phyloP scores from a whole-genome alignment of 92 coral and sea anemone species.

The Porites evermanni region DNA sequence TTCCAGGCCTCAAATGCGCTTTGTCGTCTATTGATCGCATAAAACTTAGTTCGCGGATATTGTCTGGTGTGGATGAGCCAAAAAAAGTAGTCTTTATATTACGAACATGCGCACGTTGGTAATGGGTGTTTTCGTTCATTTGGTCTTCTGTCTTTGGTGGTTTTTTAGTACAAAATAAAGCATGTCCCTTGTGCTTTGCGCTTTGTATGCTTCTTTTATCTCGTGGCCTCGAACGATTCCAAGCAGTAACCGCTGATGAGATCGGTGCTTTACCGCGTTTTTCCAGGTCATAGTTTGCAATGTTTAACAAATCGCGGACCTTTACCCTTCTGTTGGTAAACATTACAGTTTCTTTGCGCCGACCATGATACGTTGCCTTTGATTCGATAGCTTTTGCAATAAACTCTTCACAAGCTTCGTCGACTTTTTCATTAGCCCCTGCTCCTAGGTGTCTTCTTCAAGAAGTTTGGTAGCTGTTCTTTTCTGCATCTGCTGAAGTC shows the following conservation, averaged over 20 bases:
- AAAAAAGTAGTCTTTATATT: slow-evolving; percentile 47
- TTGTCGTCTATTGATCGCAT: slow-evolving; percentile 46
- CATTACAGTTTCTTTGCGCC: slow-evolving; percentile 55
- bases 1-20: slow-evolving; percentile 59
- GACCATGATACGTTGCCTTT: slow-evolving; percentile 60
- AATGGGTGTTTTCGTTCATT: slow-evolving; percentile 35
- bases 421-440: slow-evolving; percentile 36
- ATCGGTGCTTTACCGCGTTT: slow-evolving; percentile 3
- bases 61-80: background rate
- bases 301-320: slow-evolving; percentile 31
- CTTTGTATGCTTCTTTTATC: slow-evolving; percentile 34
- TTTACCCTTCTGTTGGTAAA: slow-evolving; percentile 60
- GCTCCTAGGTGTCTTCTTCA: slow-evolving; percentile 32
- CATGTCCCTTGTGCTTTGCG: slow-evolving; percentile 28
- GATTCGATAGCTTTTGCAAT: slow-evolving; percentile 49
- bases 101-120: slow-evolving; percentile 63
- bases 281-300: slow-evolving; percentile 2
- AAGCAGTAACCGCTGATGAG: slow-evolving; percentile 27
- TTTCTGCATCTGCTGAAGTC: slow-evolving; percentile 36
- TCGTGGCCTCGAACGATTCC: slow-evolving; percentile 32
- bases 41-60: slow-evolving; percentile 3
- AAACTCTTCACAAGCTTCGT: slow-evolving; percentile 45
- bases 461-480: slow-evolving; percentile 24
- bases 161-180: slow-evolving; percentile 39
- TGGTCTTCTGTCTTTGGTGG: slow-evolving; percentile 42